Base-by-base conservation (phyloP, 1,140 invertebrate species). In the Drosophila bocqueti region DNA sequence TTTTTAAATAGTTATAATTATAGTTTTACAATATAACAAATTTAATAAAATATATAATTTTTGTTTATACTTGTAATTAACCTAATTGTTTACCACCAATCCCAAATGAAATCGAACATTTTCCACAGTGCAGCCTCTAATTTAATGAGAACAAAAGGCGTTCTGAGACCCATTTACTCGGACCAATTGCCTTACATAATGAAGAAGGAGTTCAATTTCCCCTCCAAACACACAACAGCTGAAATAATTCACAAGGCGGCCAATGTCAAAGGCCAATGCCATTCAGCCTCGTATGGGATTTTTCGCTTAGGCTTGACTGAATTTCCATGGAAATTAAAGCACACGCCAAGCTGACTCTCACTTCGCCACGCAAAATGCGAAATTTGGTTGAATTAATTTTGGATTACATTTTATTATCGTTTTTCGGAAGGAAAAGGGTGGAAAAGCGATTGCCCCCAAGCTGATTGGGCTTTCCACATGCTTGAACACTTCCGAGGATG, bases 401-500 rank as follows among this genome's bases (percentile, higher is more conserved):
- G 79, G 74, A 71, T 81, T 81, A 69, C 58, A 60, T 79, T 79
- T 76, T 82, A 82, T 83, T 82, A 63, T 66, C 60, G 46, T 46
- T 61, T 46, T 46, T 46, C 16, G 34, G 47, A 54, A 43, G 34
- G n/a, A 26, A 63, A 67, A 40, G 29, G 38, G 21, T 29, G 38
- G 13, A 69, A 52, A 65, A 60, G 29, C 38, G 21, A 57, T 68
- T 40, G 49, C 47, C 15, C 49, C 55, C 55, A 61, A 66, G 52
- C 63, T 34, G 34, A 52, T 54, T 65, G 16, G 15, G 38, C 38
- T 60, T 74, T 74, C 46, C 54, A 61, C 55, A 61, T 74, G 71
- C 43, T 40, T 69, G 42, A 68, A 47, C 42, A 57, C 64, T 47
- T 34, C 38, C 13, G 29, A 24, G 42, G 31, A 15, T 38, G 21